Evolutionary conservation across 2,113 vertebrate species (phyloP), one percentile per base, ranked within the genome.

Genomic region (Poeciliopsis prolifica): DNA sequence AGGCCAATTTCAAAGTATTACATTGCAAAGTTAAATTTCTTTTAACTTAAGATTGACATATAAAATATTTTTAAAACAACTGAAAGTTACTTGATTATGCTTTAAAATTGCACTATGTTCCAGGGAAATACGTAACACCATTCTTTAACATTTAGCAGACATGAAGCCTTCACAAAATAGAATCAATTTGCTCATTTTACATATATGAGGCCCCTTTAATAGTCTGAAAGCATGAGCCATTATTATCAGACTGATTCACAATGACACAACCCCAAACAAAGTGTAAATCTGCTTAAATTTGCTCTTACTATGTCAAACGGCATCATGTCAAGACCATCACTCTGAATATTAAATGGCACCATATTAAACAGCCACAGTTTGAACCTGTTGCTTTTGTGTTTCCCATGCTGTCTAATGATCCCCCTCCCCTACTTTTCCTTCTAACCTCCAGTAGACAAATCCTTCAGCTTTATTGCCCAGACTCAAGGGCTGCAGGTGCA

Each of bases 401-500:
- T 62, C 84, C 77, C 75, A 29, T 78, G 82, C 81, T 29, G 81
- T 82, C 78, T 85, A 86, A 90, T 85, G 87, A 84, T 82, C 79
- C 80, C 86, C 88, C 42, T 22, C 5, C 12, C n/a, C 40, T 33
- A 37, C 66, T 80, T 80, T 84, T 80, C 84, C 75, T 79, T 83
- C 80, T 80, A 81, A 85, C 86, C 89, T 89, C 86, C 89, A 89
- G 90, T 70, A 77, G 88, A 92, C 90, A 89, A 93, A 92, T 92
- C 92, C 92, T 92, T 92, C 89, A 91, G 91, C 90, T 93, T 91
- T 91, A 93, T 91, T 92, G 87, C 90, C 83, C 81, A 83, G 88
- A 89, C 89, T 92, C 91, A 93, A 93, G 92, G 87, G 83, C 87
- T 92, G 92, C 91, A 93, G 92, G 91, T 93, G 91, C 91, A 91